A percentile compares a stretch with the other conserved stretches of the same genome.
Conservation (phyloP, 2,113 vertebrate species). For the rabbit (Oryctolagus cuniculus) region mOryCun1.1 NC_091438.1:42519501-42520000, state of each 20-base stretch:
- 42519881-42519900: neutral
- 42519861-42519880: neutral
- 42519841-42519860: neutral
- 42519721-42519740: neutral
- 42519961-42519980: neutral
- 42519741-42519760: neutral
- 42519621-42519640: neutral
- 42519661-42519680: neutral
- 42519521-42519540: neutral
- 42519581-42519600: neutral
- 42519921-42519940: neutral
- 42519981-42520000: neutral
- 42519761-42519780: neutral
- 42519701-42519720: neutral
- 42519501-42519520: neutral
- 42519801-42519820: neutral
- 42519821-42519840: neutral
- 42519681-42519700: neutral
- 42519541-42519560: neutral
- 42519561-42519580: neutral
- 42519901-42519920: neutral
- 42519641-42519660: neutral
- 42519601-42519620: neutral
- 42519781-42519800: neutral
- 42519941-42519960: neutral